Conservation (phyloP, 2,113 vertebrate genomes). For the Hipposideros armiger region DNA sequence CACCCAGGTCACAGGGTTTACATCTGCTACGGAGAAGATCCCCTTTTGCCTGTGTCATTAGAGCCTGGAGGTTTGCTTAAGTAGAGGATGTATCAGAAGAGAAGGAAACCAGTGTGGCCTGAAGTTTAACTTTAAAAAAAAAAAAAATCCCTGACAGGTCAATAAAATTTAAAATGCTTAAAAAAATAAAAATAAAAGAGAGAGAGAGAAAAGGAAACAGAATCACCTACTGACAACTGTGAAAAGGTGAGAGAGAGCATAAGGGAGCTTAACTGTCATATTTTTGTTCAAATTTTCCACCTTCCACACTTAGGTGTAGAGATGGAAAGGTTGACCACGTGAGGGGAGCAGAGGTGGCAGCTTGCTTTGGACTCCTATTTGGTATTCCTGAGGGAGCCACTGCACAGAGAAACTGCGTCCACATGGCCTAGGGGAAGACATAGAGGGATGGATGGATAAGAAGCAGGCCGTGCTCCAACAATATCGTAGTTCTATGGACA, state of each 20-base stretch:
- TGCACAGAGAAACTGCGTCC: rapidly evolving
- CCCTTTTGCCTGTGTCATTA: too few relatives aligned
- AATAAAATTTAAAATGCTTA: too few relatives aligned
- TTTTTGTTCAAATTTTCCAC: neutral
- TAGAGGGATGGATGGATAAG: neutral
- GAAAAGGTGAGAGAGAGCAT: neutral
- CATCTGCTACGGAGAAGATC: neutral
- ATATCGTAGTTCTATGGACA: too few relatives aligned
- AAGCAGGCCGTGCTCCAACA: too few relatives aligned
- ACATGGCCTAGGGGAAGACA: neutral
- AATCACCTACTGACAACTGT: neutral
- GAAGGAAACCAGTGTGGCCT: neutral
- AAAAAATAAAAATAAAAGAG: too few relatives aligned
- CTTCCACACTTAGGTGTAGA: neutral
- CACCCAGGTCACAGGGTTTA: neutral
- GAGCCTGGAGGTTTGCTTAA: neutral
- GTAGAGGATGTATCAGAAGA: neutral
- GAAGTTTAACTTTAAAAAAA: too few relatives aligned
- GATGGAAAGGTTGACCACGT: neutral
- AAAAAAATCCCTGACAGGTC: too few relatives aligned
- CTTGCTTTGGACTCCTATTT: neutral
- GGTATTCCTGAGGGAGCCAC: too few relatives aligned
- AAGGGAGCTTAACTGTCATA: neutral
- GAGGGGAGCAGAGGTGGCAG: neutral
- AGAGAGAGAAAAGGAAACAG: too few relatives aligned